Base-by-base conservation (phyloP, 2,888 invertebrate genomes). In the Cheilosia soror region DNA sequence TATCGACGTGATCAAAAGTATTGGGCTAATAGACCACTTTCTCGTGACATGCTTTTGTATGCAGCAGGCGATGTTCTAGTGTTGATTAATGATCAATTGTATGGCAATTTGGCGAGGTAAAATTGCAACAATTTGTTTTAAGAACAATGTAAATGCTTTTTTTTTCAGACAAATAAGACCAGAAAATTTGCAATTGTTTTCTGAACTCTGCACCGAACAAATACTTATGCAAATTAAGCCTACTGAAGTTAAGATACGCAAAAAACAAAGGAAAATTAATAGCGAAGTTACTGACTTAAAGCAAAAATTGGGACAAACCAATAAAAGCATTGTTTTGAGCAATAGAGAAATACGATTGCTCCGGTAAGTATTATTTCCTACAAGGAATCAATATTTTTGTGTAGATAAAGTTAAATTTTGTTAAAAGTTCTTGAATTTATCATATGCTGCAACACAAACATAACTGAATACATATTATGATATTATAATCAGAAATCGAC, bases 21-120 rank as follows among this genome's bases (percentile, higher is more conserved):
- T 90, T 98, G 98, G 98, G 96, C 97, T 5, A 94, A 97, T 53
- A 93, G 98, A 65, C 98, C 98, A 3, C 92, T 98, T 47, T 96
- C 96, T 31, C 95, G 97, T 78, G 98, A 98, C 90, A 98, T 98
- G 98, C 95, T 98, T 73, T 94, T 97, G 76, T 98, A 97, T 92
- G 97, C 98, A 7, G 97, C 97, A 9, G 96, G 97, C 42, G 98
- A 98, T 93, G 97, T 97, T 27, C 93, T 97, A 25, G 96, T 97
- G 77, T 93, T 98, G 87, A 96, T 98, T 11, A 97, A 97, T 89
- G 97, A 98, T 84, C 95, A 96, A 87, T 94, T 98, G 72, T 97
- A 96, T 91, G 94, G 94, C 77, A 95, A 95, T 88, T 94, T 96
- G 94, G 93, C 94, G 66, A 94, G 93, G 94, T 94, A 89, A 88